A percentile compares a stretch with the other conserved stretches of the same genome.
These are phyloP conservation scores for Lithophane socia DNA, from an alignment of 2,888 invertebrate species.

Conservation along the genomic window DNA sequence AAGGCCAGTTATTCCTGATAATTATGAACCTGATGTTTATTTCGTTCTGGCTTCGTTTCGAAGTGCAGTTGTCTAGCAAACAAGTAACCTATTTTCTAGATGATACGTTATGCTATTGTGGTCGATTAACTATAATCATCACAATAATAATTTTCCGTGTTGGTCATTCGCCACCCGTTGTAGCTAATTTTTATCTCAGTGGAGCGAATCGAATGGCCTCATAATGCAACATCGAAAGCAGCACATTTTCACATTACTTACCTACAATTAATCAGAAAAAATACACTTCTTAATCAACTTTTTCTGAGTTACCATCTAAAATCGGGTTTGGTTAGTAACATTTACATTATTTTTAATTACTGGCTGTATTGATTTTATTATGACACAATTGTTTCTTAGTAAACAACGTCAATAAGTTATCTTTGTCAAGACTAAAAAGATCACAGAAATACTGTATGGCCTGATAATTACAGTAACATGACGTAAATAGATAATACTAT, in stretches of 20 bases:
- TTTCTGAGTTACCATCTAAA: neutral
- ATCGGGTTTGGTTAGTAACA: slow-evolving; percentile 29
- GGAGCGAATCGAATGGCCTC: neutral
- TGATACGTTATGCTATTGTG: slow-evolving; percentile 17
- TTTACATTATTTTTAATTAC: slow-evolving; percentile 45
- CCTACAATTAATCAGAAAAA: neutral
- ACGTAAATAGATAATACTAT: slow-evolving; percentile 49
- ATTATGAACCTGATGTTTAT: neutral
- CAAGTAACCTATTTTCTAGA: slow-evolving; percentile 18
- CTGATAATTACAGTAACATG: slow-evolving; percentile 55
- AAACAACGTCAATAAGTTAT: slow-evolving; percentile 56
- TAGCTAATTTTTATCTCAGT: neutral
- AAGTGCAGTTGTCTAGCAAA: slow-evolving; percentile 19
- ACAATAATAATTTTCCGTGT: slow-evolving; percentile 7
- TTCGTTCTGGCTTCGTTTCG: neutral
- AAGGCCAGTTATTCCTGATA: neutral
- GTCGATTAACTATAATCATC: slow-evolving; percentile 18
- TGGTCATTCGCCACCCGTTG: neutral
- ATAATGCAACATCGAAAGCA: neutral
- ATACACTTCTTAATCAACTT: neutral
- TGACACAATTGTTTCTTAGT: slow-evolving; percentile 61
- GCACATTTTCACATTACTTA: neutral
- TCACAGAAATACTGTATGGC: slow-evolving; percentile 75
- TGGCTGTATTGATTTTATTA: slow-evolving; percentile 62
- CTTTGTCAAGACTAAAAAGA: slow-evolving; percentile 68